These are phyloP conservation scores for Gambelia wislizenii DNA, from an alignment of 2,797 vertebrate species.

Conservation along the genomic window DNA sequence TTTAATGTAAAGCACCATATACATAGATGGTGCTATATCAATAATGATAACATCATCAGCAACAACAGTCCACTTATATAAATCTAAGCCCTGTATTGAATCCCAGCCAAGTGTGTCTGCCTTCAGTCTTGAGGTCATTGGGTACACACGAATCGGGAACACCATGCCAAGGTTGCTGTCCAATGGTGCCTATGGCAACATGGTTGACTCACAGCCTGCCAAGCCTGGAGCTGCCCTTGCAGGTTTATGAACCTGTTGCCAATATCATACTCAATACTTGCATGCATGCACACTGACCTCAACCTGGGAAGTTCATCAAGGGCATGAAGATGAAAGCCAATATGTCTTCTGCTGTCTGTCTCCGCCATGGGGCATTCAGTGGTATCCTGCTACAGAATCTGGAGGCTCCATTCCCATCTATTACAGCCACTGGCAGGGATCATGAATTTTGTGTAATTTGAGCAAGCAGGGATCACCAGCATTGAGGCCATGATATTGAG, in stretches of 20 bases:
- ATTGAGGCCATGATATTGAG: too few species aligned
- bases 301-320: neutral
- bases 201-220: neutral
- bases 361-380: too few species aligned
- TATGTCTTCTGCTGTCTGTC: neutral
- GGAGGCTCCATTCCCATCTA: neutral
- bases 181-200: neutral
- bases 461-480: too few species aligned
- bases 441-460: neutral
- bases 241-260: neutral
- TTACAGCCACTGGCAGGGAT: neutral
- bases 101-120: neutral
- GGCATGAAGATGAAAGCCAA: neutral
- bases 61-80: too few species aligned
- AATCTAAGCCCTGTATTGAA: too few species aligned
- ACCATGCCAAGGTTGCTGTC: neutral
- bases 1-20: too few species aligned
- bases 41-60: too few species aligned
- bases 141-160: neutral
- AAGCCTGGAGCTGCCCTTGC: neutral
- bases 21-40: too few species aligned
- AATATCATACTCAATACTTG: neutral
- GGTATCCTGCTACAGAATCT: neutral
- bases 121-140: neutral
- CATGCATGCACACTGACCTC: neutral